Evolutionary conservation across 2,888 invertebrate genomes (phyloP).

Genomic region (Ophioninae sp.): DNA sequence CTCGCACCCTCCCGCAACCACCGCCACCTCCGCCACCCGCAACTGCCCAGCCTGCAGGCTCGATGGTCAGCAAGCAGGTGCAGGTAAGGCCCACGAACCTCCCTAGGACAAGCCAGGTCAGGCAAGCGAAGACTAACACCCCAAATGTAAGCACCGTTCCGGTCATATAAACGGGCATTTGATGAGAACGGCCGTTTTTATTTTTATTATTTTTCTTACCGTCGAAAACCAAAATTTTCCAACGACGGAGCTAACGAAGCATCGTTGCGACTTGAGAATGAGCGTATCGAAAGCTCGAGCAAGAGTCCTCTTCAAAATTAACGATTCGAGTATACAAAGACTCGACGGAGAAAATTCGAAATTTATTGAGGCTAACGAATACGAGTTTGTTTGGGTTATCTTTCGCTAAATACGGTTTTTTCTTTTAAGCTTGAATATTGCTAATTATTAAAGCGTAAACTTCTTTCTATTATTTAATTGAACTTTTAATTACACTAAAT

Average conservation of each 20-base stretch:
- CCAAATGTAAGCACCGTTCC: slow-evolving; percentile 80
- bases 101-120: slow-evolving; percentile 81
- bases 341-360: no score
- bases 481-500: no score
- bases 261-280: slow-evolving; percentile 5
- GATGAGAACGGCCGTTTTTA: slow-evolving; percentile 68
- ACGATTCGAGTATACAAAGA: no score
- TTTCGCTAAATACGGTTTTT: no score
- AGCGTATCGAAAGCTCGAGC: not conserved
- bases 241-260: not conserved
- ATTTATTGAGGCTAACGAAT: no score
- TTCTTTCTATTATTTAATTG: no score
- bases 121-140: slow-evolving; percentile 81
- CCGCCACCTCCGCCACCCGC: slow-evolving; percentile 82
- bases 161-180: slow-evolving; percentile 72
- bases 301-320: no score
- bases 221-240: not conserved
- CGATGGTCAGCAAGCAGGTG: slow-evolving; percentile 85
- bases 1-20: slow-evolving; percentile 81
- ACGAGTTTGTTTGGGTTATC: no score
- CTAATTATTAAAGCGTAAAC: no score
- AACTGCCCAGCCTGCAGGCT: slow-evolving; percentile 78
- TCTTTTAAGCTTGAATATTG: no score
- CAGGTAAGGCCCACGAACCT: slow-evolving; percentile 83
- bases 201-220: not conserved